Evolutionary conservation across 2,113 vertebrate species (phyloP).

Genomic region (Ammodytes dubius): DNA sequence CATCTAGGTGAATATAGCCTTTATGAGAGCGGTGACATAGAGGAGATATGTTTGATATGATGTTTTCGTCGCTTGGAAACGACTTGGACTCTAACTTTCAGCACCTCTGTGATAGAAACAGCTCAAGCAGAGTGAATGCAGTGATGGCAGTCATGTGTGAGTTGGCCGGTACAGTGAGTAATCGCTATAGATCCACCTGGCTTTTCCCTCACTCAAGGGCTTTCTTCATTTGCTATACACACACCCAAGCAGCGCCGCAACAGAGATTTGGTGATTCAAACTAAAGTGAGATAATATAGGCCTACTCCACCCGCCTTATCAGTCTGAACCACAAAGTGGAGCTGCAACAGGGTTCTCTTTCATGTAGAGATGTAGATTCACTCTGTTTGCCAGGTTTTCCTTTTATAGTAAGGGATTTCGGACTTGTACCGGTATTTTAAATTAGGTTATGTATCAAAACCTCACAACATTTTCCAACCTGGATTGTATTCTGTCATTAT

Average conservation of each 20-base stretch:
- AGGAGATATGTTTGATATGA: constrained; percentile 30
- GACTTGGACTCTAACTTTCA: not conserved
- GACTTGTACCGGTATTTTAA: not conserved
- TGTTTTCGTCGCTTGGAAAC: constrained; percentile 30
- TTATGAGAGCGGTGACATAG: not conserved
- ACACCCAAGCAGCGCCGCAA: not conserved
- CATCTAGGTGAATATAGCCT: constrained; percentile 14
- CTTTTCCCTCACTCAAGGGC: not conserved
- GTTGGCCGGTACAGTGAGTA: constrained; percentile 16
- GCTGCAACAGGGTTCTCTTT: not conserved
- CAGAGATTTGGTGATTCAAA: constrained; percentile 30
- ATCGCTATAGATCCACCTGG: constrained; percentile 12
- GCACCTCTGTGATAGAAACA: not conserved
- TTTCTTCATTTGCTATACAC: constrained; percentile 17
- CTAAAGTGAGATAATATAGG: not conserved
- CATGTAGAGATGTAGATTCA: not conserved
- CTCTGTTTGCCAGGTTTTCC: not conserved
- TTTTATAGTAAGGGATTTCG: not conserved
- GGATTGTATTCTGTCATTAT: not conserved
- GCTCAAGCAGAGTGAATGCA: constrained; percentile 17
- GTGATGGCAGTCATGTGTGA: too few relatives aligned
- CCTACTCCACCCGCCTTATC: constrained; percentile 16
- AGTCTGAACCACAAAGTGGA: not conserved
- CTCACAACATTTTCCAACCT: not conserved
- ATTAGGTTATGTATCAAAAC: not conserved